Evolutionary conservation across 2,113 vertebrate genomes (phyloP), one percentile per base, ranked within the genome.

Genomic region (Daubentonia madagascariensis): DNA sequence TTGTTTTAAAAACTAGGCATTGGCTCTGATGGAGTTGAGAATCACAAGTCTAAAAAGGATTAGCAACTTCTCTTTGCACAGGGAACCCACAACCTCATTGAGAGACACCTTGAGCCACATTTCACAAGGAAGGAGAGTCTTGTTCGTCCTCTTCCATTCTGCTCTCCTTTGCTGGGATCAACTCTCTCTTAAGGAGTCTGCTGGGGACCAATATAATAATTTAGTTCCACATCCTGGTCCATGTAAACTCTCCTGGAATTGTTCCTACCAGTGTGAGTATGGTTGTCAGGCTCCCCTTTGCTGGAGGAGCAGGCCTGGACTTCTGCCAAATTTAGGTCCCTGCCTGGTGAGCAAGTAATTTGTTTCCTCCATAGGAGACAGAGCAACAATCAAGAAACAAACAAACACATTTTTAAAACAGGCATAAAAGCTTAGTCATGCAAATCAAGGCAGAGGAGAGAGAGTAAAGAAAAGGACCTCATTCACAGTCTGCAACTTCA

Each of bases 321-420:
- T 95, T 94, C 72, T 95, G 98, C 98, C 98, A 98, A 85, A 50
- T 72, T 72, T 78, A 96, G 93, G 65, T 96, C 96, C 96, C 92
- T 89, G 96, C 91, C 96, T 81, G 18, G 97, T 83, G 97, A 98
- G 98, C 97, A 98, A 98, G 98, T 92, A 97, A 97, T 98, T 98
- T 98, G 98, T 98, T 98, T 98, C 98, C 97, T 99, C 98, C 92
- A n/a, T 90, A 96, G 98, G 98, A 98, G 98, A 98, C 81, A 95
- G 96, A 97, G 98, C 97, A 98, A 98, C 97, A 98, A 97, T 97
- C 95, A 73, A 98, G 97, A 98, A 98, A 98, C 97, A 98, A 98
- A 95, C 92, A 98, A 91, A 96, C 94, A 96, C 93, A 70, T 91
- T 70, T 84, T 91, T 68, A 16, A 25, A 93, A 98, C 98, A 98